Evolutionary conservation across 2,113 vertebrate genomes (phyloP).

Genomic region (Chionodraco myersi): DNA sequence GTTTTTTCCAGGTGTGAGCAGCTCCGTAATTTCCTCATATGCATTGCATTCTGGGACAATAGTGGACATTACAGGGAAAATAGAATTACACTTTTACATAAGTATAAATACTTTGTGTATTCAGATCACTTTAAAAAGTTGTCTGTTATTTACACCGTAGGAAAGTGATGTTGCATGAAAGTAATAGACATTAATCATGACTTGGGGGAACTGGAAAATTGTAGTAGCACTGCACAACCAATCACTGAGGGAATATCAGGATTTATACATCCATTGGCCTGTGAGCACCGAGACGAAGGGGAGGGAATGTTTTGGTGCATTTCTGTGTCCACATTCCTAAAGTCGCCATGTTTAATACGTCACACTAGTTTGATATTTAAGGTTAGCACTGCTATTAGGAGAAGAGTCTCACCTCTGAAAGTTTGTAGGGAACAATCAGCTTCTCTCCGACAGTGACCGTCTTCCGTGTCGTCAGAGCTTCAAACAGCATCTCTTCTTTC

Average conservation of each 20-base stretch:
- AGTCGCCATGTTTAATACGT: background rate
- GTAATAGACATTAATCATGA: no score
- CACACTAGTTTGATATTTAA: background rate
- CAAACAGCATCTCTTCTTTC: constrained; percentile 97
- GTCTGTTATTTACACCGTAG: background rate
- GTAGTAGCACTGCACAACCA: background rate
- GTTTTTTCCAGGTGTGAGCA: no score
- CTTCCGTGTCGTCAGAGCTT: constrained; percentile 96
- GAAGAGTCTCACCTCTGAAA: constrained; percentile 89
- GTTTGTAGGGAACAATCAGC: constrained; percentile 94
- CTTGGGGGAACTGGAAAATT: background rate
- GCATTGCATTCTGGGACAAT: no score
- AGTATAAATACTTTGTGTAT: no score
- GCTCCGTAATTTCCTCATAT: background rate
- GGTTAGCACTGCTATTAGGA: background rate
- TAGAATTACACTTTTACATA: no score
- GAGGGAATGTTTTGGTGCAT: background rate
- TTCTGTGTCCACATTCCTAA: background rate
- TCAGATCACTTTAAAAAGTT: background rate
- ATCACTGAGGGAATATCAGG: no score
- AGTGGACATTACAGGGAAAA: no score
- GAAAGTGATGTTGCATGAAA: background rate
- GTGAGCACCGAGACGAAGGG: background rate
- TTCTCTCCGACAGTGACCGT: constrained; percentile 97
- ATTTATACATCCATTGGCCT: background rate